Percentiles rank a stretch among this genome's conserved stretches.
These are phyloP conservation scores for Electrophaes corylata DNA, from an alignment of 2,888 invertebrate species.

Conservation along the genomic window DNA sequence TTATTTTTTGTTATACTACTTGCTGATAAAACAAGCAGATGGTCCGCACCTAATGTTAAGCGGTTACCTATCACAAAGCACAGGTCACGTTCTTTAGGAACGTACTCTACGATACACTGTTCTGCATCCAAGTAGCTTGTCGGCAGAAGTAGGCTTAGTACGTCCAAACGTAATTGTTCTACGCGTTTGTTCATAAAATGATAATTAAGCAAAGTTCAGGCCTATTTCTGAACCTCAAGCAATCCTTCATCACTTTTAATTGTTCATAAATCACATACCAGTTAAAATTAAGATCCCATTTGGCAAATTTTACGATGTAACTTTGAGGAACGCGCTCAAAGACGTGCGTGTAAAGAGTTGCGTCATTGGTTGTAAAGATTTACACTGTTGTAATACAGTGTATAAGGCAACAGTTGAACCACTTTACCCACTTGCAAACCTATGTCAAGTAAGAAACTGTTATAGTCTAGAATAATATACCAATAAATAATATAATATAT, in stretches of 20 bases:
- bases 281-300: slow-evolving; percentile 60
- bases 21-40: too few species aligned
- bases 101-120: too few species aligned
- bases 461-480: too few species aligned
- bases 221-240: slow-evolving; percentile 46
- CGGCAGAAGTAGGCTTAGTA: too few species aligned
- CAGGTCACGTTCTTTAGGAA: too few species aligned
- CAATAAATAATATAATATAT: too few species aligned
- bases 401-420: background rate
- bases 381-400: slow-evolving; percentile 41
- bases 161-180: background rate
- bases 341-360: slow-evolving; percentile 48
- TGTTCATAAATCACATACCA: slow-evolving; percentile 60
- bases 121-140: too few species aligned
- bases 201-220: slow-evolving; percentile 34
- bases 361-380: slow-evolving; percentile 45
- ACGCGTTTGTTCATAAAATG: background rate
- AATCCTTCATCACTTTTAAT: slow-evolving; percentile 58
- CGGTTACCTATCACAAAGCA: too few species aligned
- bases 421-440: background rate
- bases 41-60: too few species aligned
- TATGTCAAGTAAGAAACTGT: too few species aligned
- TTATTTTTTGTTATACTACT: too few species aligned
- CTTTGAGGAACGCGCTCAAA: slow-evolving; percentile 50
- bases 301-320: slow-evolving; percentile 59